phyloP scores from a whole-genome alignment of 2,113 vertebrate species.

The Hippocampus mohnikei region DNA sequence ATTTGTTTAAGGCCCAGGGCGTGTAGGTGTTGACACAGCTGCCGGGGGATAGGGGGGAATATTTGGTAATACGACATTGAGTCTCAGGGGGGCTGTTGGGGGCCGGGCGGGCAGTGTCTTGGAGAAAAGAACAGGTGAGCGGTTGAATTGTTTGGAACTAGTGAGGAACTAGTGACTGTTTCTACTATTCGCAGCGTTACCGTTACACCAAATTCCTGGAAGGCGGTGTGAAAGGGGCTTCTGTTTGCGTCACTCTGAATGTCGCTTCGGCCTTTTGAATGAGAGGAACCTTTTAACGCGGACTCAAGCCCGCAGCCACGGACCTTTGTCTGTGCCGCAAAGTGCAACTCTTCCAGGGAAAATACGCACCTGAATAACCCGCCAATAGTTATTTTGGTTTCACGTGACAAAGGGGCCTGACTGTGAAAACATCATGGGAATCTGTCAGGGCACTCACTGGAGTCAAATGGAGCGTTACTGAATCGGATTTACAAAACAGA shows the following conservation, averaged over 20 bases:
- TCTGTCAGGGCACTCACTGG: conserved; percentile 8
- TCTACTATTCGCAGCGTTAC: conserved; percentile 50
- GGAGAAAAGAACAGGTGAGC: conserved; percentile 25
- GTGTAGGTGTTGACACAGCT: conserved; percentile 75
- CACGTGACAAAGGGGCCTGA: conserved; percentile 25
- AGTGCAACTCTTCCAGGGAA: conserved; percentile 36
- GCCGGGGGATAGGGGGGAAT: conserved; percentile 29
- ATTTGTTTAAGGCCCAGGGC: conserved; percentile 68
- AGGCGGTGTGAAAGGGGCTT: conserved; percentile 2
- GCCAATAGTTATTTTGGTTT: conserved; percentile 7
- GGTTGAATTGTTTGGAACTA: conserved; percentile 23
- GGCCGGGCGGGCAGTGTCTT: conserved; percentile 43
- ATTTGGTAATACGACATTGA: conserved; percentile 51
- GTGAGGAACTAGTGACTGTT: conserved; percentile 28
- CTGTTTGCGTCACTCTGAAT: conserved; percentile 10
- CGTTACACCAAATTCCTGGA: neutral
- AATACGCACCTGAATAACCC: conserved; percentile 13
- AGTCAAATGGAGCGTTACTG: conserved; percentile 21
- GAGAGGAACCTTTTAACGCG: conserved; percentile 50
- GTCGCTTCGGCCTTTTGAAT: conserved; percentile 36
- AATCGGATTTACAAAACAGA: conserved; percentile 20
- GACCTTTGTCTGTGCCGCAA: conserved; percentile 55
- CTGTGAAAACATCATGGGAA: conserved; percentile 33
- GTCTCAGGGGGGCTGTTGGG: conserved; percentile 15
- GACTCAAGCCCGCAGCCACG: conserved; percentile 49